Conservation (phyloP, 1,140 invertebrate genomes). For the Stegodyphus mimosarum region DNA sequence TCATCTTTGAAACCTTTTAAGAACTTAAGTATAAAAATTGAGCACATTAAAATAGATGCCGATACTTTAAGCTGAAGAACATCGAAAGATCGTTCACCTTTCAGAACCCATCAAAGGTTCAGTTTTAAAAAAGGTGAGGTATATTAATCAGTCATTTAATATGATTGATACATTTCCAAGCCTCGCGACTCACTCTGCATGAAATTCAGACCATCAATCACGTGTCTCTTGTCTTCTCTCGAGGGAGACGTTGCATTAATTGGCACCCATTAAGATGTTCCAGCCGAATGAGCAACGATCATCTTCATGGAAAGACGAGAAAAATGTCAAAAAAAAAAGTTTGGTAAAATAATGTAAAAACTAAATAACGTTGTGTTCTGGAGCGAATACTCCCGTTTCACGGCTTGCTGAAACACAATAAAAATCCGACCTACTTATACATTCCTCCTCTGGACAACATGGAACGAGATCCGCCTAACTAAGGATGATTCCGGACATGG, state of each 20-base stretch:
- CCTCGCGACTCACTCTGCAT: too few species aligned
- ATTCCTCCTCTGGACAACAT: neutral
- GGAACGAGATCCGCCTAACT: neutral
- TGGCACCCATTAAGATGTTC: neutral
- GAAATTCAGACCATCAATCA: too few species aligned
- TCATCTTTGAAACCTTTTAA: too few species aligned
- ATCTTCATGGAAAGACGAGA: neutral
- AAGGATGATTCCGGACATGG: too few species aligned
- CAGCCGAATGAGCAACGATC: neutral
- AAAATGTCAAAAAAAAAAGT: neutral
- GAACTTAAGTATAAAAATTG: too few species aligned
- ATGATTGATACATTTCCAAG: too few species aligned
- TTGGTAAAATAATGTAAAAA: neutral
- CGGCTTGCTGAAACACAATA: neutral
- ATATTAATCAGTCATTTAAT: too few species aligned
- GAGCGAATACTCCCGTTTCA: neutral
- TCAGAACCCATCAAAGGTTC: too few species aligned
- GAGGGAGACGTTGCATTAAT: neutral
- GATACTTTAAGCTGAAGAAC: too few species aligned
- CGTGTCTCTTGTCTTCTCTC: neutral
- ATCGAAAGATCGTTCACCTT: too few species aligned
- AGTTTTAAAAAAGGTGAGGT: too few species aligned
- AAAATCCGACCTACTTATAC: neutral
- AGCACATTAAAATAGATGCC: too few species aligned
- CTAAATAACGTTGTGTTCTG: neutral